Evolutionary conservation across 2,888 invertebrate species (phyloP), one percentile per base, ranked within the genome.

Genomic region (Dione vanillae): DNA sequence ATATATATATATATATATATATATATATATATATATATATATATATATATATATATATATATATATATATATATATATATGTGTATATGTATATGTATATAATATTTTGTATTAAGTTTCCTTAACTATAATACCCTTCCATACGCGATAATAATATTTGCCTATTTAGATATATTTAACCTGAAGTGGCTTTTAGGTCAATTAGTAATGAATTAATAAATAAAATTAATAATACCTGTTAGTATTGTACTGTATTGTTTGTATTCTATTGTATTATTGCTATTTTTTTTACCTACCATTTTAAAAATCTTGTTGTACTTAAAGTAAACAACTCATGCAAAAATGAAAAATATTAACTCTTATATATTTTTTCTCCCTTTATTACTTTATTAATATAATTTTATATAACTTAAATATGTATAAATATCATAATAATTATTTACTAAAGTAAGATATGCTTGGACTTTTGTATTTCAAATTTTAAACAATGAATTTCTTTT

Each of bases 161-260:
- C 72, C 72, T 77, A 79, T 69, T 71, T 70, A 70, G 59, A 65
- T 64, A 65, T 59, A 71, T 71, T 67, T 73, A 73, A 85, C 83
- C 86, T 85, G 73, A 87, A 83, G 89, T 88, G 89, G 86, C 88
- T 90, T 90, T 74, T 88, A 87, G 88, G 92, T 92, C 92, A 92
- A 92, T 92, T 92, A 91, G 73, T 74, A 70, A 52, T n/a, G 49
- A 58, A 68, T 58, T 67, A n/a, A 47, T 35, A 49, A 49, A 11
- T 19, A 19, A 9, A 27, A 27, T 3, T 56, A 45, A 51, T 56
- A 62, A 16, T 37, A 19, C 45, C 58, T 41, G 19, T 35, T 41
- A 20, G 43, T 69, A 62, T 61, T 37, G 37, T 64, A 47, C n/a
- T 19, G 45, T 56, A 62, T 49, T 47, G 56, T 67, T n/a, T n/a